These are phyloP conservation scores for Rallus crepitans DNA, from an alignment of 2,797 vertebrate genomes.

Conservation along the genomic window DNA sequence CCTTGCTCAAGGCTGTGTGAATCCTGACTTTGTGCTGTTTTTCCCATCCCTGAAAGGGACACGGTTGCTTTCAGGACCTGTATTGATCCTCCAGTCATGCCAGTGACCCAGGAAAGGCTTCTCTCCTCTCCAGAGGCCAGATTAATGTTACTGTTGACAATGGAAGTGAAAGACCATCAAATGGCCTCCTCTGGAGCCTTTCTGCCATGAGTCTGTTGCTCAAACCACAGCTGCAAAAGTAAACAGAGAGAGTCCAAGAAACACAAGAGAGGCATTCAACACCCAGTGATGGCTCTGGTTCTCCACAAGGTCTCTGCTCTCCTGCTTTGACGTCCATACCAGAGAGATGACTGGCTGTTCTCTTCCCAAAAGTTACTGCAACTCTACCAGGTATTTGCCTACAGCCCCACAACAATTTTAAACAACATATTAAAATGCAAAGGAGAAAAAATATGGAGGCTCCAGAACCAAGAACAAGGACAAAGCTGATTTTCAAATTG, in stretches of 20 bases:
- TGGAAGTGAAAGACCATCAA: not conserved
- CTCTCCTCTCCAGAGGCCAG: constrained; percentile 1
- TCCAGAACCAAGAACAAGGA: constrained; percentile 59
- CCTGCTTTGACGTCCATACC: constrained; percentile 10
- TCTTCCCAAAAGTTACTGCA: constrained; percentile 22
- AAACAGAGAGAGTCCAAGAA: constrained; percentile 29
- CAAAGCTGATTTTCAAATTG: constrained; percentile 70
- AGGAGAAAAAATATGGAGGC: constrained; percentile 26
- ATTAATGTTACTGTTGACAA: not conserved
- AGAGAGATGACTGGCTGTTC: not conserved
- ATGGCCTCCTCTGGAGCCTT: not conserved
- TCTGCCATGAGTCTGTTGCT: not conserved
- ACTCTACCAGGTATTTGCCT: constrained; percentile 15
- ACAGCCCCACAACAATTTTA: not conserved
- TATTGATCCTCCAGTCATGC: not conserved
- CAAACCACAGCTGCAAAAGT: constrained; percentile 49
- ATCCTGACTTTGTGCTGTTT: constrained; percentile 13
- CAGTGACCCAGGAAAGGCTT: not conserved
- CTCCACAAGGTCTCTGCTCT: not conserved
- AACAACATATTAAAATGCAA: constrained; percentile 49
- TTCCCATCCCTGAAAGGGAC: not conserved
- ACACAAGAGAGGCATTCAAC: not conserved
- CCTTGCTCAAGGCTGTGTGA: not conserved
- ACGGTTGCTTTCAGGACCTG: not conserved
- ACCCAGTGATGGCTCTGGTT: not conserved